These are phyloP conservation scores for Dipodomys spectabilis DNA, from an alignment of 2,113 vertebrate genomes.

Conservation along the genomic window DNA sequence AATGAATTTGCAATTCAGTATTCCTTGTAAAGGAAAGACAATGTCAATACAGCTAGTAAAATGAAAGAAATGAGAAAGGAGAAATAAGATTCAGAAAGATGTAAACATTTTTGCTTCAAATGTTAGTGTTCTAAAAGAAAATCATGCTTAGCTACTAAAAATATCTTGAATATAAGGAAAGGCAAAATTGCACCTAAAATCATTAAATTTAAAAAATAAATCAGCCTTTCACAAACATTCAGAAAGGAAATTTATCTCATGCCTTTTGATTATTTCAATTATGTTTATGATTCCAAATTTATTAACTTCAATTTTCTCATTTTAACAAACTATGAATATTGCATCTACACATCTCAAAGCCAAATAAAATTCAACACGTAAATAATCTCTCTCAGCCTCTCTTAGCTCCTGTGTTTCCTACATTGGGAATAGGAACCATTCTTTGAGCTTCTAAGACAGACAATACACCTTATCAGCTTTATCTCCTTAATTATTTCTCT, in stretches of 20 bases:
- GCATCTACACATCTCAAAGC: background rate
- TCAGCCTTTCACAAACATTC: too few relatives aligned
- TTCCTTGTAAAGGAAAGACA: slow-evolving; percentile 38
- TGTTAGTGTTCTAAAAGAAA: slow-evolving; percentile 33
- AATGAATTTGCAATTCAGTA: background rate
- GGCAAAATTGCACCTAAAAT: slow-evolving; percentile 10
- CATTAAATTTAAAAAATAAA: slow-evolving; percentile 12
- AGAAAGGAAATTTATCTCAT: background rate
- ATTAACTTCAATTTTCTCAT: slow-evolving; percentile 42
- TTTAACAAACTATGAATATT: slow-evolving; percentile 14
- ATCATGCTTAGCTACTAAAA: slow-evolving; percentile 15
- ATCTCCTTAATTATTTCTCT: background rate
- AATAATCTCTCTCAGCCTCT: background rate
- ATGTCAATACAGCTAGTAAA: background rate
- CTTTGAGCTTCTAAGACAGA: background rate
- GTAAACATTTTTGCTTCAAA: slow-evolving; percentile 20
- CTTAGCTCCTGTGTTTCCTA: background rate
- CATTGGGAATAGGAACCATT: background rate
- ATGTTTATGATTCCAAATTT: background rate
- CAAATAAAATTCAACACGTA: background rate
- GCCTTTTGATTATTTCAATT: background rate
- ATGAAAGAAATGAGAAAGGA: background rate
- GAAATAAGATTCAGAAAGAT: slow-evolving; percentile 41
- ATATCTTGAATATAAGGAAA: slow-evolving; percentile 8
- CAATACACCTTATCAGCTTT: background rate